phyloP scores from a whole-genome alignment of 2,888 invertebrate genomes.

The Stomorhina lunata region DNA sequence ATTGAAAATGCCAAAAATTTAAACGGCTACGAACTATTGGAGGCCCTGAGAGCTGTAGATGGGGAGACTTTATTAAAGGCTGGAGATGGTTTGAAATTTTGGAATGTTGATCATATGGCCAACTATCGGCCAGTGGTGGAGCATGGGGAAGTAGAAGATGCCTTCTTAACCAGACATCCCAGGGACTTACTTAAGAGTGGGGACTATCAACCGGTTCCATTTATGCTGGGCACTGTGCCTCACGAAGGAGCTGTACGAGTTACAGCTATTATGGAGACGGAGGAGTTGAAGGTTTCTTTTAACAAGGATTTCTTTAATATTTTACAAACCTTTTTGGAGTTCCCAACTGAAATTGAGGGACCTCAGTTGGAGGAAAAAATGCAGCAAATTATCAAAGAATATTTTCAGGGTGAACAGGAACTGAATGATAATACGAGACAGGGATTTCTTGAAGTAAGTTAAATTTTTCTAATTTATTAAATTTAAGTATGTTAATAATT shows the following conservation, averaged over 20 bases:
- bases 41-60: conserved; percentile 79
- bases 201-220: conserved; percentile 80
- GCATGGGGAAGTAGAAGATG: conserved; percentile 71
- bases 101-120: conserved; percentile 81
- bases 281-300: conserved; percentile 71
- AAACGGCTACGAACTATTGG: conserved; percentile 75
- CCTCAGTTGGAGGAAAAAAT: conserved; percentile 64
- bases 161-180: conserved; percentile 80
- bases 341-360: conserved; percentile 67
- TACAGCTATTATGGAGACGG: conserved; percentile 75
- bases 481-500: background rate
- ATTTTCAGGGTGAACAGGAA: conserved; percentile 72
- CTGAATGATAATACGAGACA: conserved; percentile 71
- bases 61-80: conserved; percentile 77
- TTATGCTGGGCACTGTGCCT: conserved; percentile 80
- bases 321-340: conserved; percentile 74
- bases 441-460: conserved; percentile 73
- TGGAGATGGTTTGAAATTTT: conserved; percentile 80
- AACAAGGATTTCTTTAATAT: conserved; percentile 75
- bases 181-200: conserved; percentile 77
- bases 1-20: conserved; percentile 74
- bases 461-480: background rate
- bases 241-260: conserved; percentile 81
- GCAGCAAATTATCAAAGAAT: conserved; percentile 69
- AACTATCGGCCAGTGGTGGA: conserved; percentile 81